Evolutionary conservation across 2,888 invertebrate genomes (phyloP), one percentile per base, ranked within the genome.

Genomic region (Lochmaea crataegi): DNA sequence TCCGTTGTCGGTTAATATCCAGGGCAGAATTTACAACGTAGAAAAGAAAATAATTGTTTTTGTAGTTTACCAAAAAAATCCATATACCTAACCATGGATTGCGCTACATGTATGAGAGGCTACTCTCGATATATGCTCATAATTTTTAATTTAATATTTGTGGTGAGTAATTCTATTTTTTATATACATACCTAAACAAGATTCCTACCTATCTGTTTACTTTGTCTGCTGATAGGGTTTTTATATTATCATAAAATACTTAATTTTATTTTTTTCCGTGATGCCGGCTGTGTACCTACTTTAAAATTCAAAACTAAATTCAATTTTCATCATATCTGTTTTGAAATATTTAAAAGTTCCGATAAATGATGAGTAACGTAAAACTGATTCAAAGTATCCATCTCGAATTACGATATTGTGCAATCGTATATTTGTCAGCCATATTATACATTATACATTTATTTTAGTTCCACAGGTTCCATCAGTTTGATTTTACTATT

Each of bases 91-190:
- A 79, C 67, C 66, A 80, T 82, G 79, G 82, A 81, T 75, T 82
- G 78, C 66, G 70, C 75, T 26, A 74, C 71, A 60, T 75, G 82
- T 60, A 76, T 81, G 77, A 75, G 82, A 68, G 95, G 80, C 56
- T 83, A 83, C 79, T 79, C 83, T 42, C 77, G 82, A 86, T 95
- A 94, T 86, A 89, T 95, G 75, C 90, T 96, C 71, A 94, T 95
- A 86, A 88, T 93, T 79, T 94, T 95, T 89, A 96, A 96, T 87
- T 90, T 95, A 79, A 87, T 95, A 79, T 94, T 95, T 87, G 94
- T 94, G 89, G 96, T 96, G 88, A 93, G 94, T 90, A 71, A 51
- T 14, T 41, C 2, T 61, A 38, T 63, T 63, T 38, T 58, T 14
- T 32, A 38, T 38, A 38, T 38, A 38, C 32, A 7, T 6, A 38